Base-by-base conservation (phyloP, 1,140 invertebrate genomes). In the Pseudomyrmex concolor region DNA sequence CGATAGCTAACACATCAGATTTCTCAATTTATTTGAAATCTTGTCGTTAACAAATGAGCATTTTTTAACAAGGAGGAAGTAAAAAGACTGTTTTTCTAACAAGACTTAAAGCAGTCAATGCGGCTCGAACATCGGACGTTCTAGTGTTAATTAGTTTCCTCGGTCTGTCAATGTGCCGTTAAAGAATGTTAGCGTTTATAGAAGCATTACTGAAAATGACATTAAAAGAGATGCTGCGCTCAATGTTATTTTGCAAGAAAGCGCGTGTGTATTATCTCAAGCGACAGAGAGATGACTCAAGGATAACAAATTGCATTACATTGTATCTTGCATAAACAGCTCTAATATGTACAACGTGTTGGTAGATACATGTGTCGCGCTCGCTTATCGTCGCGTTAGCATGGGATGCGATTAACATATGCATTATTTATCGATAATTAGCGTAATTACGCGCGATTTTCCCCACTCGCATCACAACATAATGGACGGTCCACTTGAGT, bases 401-500 rank as follows among this genome's bases (percentile, higher is more conserved):
- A 34, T 0, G 5, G 34, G 34, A 34, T 17, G 22, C 7, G 43
- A 48, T 70, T 78, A 70, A 78, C 15, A 34, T 34, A 13, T 2
- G 9, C n/a, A 67, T 77, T 55, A 54, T n/a, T 59, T 48, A 19
- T 57, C 15, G 10, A 13, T 25, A 55, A 78, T 12, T 68, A 3
- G 51, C 19, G 43, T 78, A 48, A 70, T 78, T 80, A 80, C 5
- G 51, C 55, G 45, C 45, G 19, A 54, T 77, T 55, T 60, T 54
- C 66, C 4, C 13, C n/a, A 12, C 15, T 70, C 66, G 22, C 34
- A 19, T 50, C 43, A 50, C 54, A 80, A 70, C 59, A 3, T 78
- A 78, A 25, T 59, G 15, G 19, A 13, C 15, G 10, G 5, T 57
- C 43, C 19, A 59, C 15, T 68, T 64, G 2, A 55, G 1, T 78